Percentiles rank a stretch among this genome's conserved stretches.
phyloP scores from a whole-genome alignment of 2,113 vertebrate species.

The Vanacampus margaritifer region DNA sequence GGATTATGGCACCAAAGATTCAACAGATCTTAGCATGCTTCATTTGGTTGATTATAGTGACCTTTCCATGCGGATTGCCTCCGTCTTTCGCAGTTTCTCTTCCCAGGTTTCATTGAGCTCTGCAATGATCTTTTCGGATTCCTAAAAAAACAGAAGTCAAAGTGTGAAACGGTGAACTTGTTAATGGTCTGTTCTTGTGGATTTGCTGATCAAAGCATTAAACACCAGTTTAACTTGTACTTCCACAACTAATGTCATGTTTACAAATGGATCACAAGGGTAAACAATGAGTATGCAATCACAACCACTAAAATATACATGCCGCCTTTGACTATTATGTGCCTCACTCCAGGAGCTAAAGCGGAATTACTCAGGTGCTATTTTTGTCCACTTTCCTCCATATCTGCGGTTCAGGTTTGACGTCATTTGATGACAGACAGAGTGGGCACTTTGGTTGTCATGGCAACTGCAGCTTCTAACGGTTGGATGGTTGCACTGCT shows the following conservation, averaged over 20 bases:
- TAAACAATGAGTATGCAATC: not conserved
- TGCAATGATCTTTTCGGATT: conserved; percentile 98
- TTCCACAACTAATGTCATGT: not conserved
- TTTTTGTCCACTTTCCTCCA: conserved; percentile 52
- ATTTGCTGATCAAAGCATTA: not conserved
- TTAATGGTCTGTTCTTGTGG: conserved; percentile 31
- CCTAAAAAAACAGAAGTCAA: conserved; percentile 66
- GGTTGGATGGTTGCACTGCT: conserved; percentile 38
- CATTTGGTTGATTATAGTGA: conserved; percentile 48
- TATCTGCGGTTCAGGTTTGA: conserved; percentile 63
- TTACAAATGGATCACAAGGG: not conserved
- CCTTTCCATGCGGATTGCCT: conserved; percentile 99
- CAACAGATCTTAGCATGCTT: not conserved
- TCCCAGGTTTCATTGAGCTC: conserved; percentile 90
- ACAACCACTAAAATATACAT: not conserved
- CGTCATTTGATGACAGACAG: conserved; percentile 67
- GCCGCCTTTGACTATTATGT: not conserved
- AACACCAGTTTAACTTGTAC: not conserved
- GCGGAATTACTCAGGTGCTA: conserved; percentile 43
- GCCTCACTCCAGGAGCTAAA: conserved; percentile 25
- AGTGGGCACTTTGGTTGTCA: conserved; percentile 62
- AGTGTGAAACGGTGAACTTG: not conserved
- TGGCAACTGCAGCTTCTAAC: conserved; percentile 70
- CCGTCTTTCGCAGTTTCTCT: conserved; percentile 92
- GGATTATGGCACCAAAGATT: not conserved